These are phyloP conservation scores for Carassius auratus DNA, from an alignment of 2,113 vertebrate genomes.

Conservation along the genomic window DNA sequence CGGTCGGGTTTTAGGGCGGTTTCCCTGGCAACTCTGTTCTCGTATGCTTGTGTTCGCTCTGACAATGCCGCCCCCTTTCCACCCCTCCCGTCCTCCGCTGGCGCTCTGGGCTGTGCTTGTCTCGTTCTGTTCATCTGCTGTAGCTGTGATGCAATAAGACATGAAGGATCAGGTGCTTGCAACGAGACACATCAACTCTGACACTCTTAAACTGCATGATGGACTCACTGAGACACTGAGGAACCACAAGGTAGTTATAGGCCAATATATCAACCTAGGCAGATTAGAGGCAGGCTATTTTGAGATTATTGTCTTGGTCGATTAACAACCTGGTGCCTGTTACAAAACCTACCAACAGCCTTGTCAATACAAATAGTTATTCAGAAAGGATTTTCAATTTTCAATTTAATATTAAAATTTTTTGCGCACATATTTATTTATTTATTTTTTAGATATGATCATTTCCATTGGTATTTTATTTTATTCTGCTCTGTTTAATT, in stretches of 20 bases:
- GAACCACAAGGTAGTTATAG: background rate
- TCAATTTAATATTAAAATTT: background rate
- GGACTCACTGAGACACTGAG: conserved; percentile 8
- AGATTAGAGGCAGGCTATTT: conserved; percentile 7
- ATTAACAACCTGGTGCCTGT: conserved; percentile 2
- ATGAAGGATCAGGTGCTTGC: conserved; percentile 22
- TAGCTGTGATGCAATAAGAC: conserved; percentile 28
- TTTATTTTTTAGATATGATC: background rate
- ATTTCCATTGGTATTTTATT: background rate
- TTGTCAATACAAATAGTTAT: background rate
- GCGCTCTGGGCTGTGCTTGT: background rate
- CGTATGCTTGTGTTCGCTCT: conserved; percentile 22
- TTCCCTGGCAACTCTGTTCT: conserved; percentile 63
- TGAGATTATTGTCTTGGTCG: background rate
- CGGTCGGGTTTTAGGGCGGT: conserved; percentile 70
- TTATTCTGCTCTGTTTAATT: background rate
- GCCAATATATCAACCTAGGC: background rate
- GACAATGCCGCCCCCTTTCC: conserved; percentile 2
- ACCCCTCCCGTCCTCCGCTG: conserved; percentile 1
- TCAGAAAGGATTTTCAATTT: background rate
- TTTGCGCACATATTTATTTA: background rate
- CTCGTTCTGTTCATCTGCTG: conserved; percentile 20
- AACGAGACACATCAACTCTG: background rate
- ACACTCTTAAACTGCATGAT: background rate
- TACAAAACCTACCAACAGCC: background rate